A percentile compares a stretch with the other conserved stretches of the same genome.
These are phyloP conservation scores for Cataglyphis hispanica DNA, from an alignment of 1,140 invertebrate species.

Conservation along the genomic window DNA sequence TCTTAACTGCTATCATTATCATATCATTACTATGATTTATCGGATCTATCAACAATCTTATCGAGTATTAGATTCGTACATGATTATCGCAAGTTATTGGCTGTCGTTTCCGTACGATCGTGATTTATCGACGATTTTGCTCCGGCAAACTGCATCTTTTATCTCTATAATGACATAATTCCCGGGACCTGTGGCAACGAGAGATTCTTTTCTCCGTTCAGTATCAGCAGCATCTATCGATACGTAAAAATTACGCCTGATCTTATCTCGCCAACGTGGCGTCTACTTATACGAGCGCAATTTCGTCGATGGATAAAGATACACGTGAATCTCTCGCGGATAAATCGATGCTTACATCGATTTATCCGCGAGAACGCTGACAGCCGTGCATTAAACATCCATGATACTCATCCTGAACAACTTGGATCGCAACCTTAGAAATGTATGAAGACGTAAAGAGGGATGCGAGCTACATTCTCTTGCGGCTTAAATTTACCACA, in stretches of 20 bases:
- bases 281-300: slow-evolving; percentile 39
- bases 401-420: background rate
- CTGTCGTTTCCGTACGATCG: slow-evolving; percentile 4
- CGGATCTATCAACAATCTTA: background rate
- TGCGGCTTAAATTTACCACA: slow-evolving; percentile 9
- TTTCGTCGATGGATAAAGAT: slow-evolving; percentile 47
- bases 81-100: slow-evolving; percentile 36
- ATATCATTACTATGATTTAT: background rate
- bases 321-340: slow-evolving; percentile 5
- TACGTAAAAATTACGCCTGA: slow-evolving; percentile 2
- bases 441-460: background rate
- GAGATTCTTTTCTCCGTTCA: slow-evolving; percentile 1
- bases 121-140: slow-evolving; percentile 15
- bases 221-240: slow-evolving; percentile 16
- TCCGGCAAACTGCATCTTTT: background rate
- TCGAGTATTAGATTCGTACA: background rate
- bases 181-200: background rate
- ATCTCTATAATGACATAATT: slow-evolving; percentile 45
- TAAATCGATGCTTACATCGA: slow-evolving; percentile 37
- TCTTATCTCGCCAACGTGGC: slow-evolving; percentile 26
- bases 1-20: background rate
- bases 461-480: background rate
- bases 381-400: slow-evolving; percentile 41
- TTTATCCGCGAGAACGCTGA: slow-evolving; percentile 40
- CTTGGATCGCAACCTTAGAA: slow-evolving; percentile 22